These are phyloP conservation scores for Lophochroa leadbeateri DNA, from an alignment of 2,113 vertebrate genomes.

Conservation along the genomic window DNA sequence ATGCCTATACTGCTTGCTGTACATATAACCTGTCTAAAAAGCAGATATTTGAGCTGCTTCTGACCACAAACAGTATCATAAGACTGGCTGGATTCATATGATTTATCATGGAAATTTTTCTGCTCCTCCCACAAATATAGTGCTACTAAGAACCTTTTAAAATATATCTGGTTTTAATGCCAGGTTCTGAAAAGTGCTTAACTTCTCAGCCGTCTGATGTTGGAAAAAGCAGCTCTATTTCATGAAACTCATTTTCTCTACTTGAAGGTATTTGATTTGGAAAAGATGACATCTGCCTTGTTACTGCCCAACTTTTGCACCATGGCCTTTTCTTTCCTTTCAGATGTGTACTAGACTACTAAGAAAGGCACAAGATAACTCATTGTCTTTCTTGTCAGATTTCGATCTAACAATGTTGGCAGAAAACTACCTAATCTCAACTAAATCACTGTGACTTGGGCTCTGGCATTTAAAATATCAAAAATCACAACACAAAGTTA, in stretches of 20 bases:
- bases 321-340: background rate
- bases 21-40: background rate
- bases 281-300: background rate
- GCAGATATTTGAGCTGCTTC: background rate
- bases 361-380: background rate
- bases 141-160: background rate
- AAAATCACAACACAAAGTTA: background rate
- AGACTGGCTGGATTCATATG: background rate
- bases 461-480: background rate
- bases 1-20: rapidly evolving
- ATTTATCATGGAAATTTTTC: background rate
- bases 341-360: background rate
- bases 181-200: background rate
- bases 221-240: background rate
- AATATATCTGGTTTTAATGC: background rate
- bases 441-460: background rate
- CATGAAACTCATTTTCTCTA: background rate
- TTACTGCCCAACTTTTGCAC: background rate
- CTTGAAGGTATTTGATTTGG: background rate
- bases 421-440: background rate
- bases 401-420: background rate
- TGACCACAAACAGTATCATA: background rate
- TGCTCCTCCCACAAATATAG: background rate
- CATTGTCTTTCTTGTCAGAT: background rate
- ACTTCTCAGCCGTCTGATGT: background rate